Base-by-base conservation (phyloP, 2,888 invertebrate species). In the Volucella bombylans region DNA sequence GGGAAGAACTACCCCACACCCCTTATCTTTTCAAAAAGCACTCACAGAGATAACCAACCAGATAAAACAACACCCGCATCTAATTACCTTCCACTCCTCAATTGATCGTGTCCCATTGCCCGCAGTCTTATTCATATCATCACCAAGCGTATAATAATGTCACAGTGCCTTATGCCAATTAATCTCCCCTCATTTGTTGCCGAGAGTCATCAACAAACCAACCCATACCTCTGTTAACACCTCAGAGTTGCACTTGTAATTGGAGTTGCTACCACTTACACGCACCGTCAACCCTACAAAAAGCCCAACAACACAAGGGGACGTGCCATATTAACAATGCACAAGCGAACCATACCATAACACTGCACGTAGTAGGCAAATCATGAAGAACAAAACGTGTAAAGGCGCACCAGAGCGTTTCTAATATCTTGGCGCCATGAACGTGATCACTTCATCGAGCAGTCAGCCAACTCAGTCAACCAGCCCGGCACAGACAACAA, bases 361-460 rank as follows among this genome's bases (percentile, higher is more conserved):
- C 83, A 76, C 83, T 38, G 61, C 61, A 61, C 64, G 50, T 76
- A 31, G 31, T 31, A 76, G 62, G 54, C 64, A 83, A 83, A 83
- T 83, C 71, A 74, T 71, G 47, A 79, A 54, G 61, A 64, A 50
- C 38, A 18, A 14, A 50, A 49, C 62, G 39, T 72, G 47, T 61
- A 77, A 57, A 76, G 77, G 74, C 6, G 76, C 81, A 85, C 49
- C 55, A 68, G 81, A 85, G 76, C 85, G 85, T 85, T 85, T 85
- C 85, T 85, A 85, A 85, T 85, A 57, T 57, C 76, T 73, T 72
- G 81, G 85, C 85, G 85, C 85, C 78, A 82, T 55, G 57, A 67
- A 76, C 73, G 73, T 49, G 78, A 72, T 78, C 78, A 67, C 71
- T 59, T 59, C 65, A 64, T 43, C 62, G 64, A 49, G 49, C 47